These are phyloP conservation scores for Coleophora deauratella DNA, from an alignment of 2,888 invertebrate genomes.

Conservation along the genomic window DNA sequence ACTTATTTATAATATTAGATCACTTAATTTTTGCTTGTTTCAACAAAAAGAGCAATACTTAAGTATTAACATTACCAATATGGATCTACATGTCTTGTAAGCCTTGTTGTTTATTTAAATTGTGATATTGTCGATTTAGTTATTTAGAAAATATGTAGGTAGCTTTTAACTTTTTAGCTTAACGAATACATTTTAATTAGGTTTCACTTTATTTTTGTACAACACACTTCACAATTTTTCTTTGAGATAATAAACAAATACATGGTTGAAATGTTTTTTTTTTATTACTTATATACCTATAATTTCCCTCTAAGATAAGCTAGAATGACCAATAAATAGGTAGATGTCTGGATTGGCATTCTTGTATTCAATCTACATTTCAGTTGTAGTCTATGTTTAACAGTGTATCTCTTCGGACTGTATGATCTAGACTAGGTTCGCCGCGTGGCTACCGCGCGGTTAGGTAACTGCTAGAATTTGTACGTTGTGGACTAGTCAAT, in stretches of 20 bases:
- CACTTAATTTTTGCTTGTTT: slow-evolving; percentile 37
- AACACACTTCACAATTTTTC: slow-evolving; percentile 57
- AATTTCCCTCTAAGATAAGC: too few species aligned
- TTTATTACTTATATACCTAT: too few species aligned
- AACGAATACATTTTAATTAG: slow-evolving; percentile 40
- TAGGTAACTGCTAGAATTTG: too few species aligned
- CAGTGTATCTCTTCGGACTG: too few species aligned
- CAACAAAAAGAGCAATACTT: slow-evolving; percentile 48
- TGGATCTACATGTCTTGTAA: slow-evolving; percentile 40
- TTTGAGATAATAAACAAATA: slow-evolving; percentile 54
- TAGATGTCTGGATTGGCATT: too few species aligned
- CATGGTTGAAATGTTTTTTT: slow-evolving; percentile 39
- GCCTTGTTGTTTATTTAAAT: slow-evolving; percentile 61
- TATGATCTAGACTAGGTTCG: too few species aligned
- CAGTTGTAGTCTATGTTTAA: too few species aligned
- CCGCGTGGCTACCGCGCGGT: too few species aligned
- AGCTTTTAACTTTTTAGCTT: slow-evolving; percentile 51
- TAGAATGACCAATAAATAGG: too few species aligned
- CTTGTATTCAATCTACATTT: too few species aligned
- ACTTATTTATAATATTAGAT: slow-evolving; percentile 21
- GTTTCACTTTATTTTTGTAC: slow-evolving; percentile 67
- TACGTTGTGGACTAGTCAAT: too few species aligned
- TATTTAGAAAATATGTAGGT: slow-evolving; percentile 41
- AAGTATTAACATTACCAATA: too few species aligned
- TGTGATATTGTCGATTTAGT: slow-evolving; percentile 63